Percentiles rank a stretch among this genome's conserved stretches.
These are phyloP conservation scores for Bellardia pandia DNA, from an alignment of 2,888 invertebrate species.

Conservation along the genomic window DNA sequence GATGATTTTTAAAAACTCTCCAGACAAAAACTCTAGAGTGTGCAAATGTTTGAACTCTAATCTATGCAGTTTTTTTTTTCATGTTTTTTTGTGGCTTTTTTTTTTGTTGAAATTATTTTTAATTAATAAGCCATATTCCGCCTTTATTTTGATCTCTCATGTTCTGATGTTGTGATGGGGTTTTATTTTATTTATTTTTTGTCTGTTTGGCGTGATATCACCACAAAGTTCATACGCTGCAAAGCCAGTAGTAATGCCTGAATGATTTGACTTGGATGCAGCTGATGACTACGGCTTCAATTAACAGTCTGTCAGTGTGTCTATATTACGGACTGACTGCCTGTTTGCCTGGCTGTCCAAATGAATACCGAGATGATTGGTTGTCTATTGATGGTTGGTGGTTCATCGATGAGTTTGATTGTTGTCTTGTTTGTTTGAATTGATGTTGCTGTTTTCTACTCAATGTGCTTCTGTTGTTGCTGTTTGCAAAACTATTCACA, in stretches of 20 bases:
- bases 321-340: background rate
- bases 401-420: slow-evolving; percentile 61
- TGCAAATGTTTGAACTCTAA: slow-evolving; percentile 4
- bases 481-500: slow-evolving; percentile 43
- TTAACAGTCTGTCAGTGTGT: slow-evolving; percentile 42
- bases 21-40: background rate
- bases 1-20: background rate
- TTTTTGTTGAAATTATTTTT: slow-evolving; percentile 31
- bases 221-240: slow-evolving; percentile 3
- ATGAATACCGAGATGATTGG: slow-evolving; percentile 39
- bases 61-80: slow-evolving; percentile 3
- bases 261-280: slow-evolving; percentile 52
- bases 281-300: slow-evolving; percentile 40
- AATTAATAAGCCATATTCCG: slow-evolving; percentile 61
- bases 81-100: slow-evolving; percentile 18
- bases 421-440: slow-evolving; percentile 65
- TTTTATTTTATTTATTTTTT: slow-evolving; percentile 24
- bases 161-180: slow-evolving; percentile 52
- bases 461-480: slow-evolving; percentile 47
- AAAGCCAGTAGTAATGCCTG: slow-evolving; percentile 34
- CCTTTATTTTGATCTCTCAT: slow-evolving; percentile 54
- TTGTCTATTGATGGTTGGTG: slow-evolving; percentile 49
- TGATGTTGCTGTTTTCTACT: slow-evolving; percentile 25
- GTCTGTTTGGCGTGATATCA: slow-evolving; percentile 48
- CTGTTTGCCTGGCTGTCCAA: slow-evolving; percentile 1